Evolutionary conservation across 2,113 vertebrate genomes (phyloP).

Genomic region (Diphyllodes magnificus): DNA sequence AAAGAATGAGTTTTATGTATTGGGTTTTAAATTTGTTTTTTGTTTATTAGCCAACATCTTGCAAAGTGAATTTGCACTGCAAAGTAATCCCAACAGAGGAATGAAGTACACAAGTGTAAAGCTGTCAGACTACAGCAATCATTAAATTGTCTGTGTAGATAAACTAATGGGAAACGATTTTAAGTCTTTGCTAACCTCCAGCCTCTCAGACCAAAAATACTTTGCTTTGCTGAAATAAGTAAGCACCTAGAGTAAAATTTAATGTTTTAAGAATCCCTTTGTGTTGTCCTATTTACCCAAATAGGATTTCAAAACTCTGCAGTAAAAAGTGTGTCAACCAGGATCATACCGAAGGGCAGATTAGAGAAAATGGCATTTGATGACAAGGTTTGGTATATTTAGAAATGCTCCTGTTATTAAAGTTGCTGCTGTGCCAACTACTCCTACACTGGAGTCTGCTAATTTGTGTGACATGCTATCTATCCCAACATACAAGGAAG

Average conservation of each 20-base stretch:
- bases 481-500: background rate
- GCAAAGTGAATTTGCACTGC: background rate
- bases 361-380: background rate
- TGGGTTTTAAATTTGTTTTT: background rate
- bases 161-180: background rate
- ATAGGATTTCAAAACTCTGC: background rate
- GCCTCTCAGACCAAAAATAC: background rate
- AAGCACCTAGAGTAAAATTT: background rate
- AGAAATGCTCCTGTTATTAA: conserved; percentile 9
- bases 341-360: background rate
- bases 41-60: background rate
- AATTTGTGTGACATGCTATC: background rate
- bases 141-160: background rate
- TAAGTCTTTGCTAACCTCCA: background rate
- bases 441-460: conserved; percentile 10
- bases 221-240: background rate
- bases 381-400: background rate
- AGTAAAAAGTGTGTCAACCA: background rate
- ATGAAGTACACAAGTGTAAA: background rate
- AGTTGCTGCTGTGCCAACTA: background rate
- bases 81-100: background rate
- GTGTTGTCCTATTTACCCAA: background rate
- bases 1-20: background rate
- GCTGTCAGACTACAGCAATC: background rate
- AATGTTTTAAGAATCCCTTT: background rate